Percentiles rank a stretch among this genome's conserved stretches.
Evolutionary conservation across 2,113 vertebrate genomes (phyloP).

Genomic region (Mystacornis crossleyi): DNA sequence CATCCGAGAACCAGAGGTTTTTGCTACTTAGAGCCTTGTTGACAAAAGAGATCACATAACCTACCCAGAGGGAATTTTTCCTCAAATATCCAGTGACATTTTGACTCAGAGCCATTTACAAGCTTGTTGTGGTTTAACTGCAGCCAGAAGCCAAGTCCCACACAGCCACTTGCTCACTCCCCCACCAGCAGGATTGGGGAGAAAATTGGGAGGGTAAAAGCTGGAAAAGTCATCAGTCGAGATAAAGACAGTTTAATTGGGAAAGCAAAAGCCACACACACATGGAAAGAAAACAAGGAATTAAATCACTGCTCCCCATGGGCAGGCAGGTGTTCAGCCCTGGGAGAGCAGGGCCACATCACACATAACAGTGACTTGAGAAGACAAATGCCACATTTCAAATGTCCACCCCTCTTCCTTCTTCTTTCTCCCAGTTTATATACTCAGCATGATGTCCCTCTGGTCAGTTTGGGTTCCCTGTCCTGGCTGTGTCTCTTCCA

Average conservation of each 20-base stretch:
- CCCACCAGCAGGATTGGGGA: not conserved
- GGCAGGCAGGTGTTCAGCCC: not conserved
- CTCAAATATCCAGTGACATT: not conserved
- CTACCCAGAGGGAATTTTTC: not conserved
- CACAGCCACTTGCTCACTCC: not conserved
- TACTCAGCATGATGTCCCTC: not conserved
- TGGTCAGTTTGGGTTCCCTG: not conserved
- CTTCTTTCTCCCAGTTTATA: not conserved
- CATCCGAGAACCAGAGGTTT: not conserved
- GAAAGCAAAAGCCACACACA: not conserved
- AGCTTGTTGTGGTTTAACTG: not conserved
- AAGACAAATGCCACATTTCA: not conserved
- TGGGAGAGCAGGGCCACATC: not conserved
- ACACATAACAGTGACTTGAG: rapidly evolving
- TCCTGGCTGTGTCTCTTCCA: not conserved
- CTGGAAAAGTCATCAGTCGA: not conserved
- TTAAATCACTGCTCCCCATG: not conserved
- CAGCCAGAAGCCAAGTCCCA: not conserved
- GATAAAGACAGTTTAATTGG: not conserved
- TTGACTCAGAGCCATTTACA: not conserved
- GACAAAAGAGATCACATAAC: not conserved
- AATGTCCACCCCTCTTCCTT: rapidly evolving
- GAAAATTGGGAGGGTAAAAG: not conserved
- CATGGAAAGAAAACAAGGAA: not conserved
- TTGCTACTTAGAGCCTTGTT: not conserved